Percentiles rank a stretch among this genome's conserved stretches.
phyloP scores from a whole-genome alignment of 2,113 vertebrate genomes.

The Paradoxurus hermaphroditus region DNA sequence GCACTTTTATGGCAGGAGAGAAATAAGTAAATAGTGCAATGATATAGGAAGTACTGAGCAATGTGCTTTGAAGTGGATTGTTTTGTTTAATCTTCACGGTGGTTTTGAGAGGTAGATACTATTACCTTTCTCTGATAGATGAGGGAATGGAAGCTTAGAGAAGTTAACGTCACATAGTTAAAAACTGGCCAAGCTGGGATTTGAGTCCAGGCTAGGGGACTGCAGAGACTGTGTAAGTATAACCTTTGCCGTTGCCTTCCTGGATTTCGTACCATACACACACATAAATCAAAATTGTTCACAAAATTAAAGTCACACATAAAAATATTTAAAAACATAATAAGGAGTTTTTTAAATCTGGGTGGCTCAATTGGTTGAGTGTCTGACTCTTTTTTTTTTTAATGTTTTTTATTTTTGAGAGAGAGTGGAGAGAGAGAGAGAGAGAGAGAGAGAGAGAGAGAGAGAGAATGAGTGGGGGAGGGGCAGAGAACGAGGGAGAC shows the following conservation, averaged over 20 bases:
- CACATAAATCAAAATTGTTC: neutral
- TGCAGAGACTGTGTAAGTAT: neutral
- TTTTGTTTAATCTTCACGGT: neutral
- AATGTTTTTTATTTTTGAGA: too few species aligned
- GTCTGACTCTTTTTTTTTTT: too few species aligned
- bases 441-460: too few species aligned
- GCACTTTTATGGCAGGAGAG: neutral
- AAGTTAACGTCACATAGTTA: neutral
- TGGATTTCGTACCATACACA: neutral
- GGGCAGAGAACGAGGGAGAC: too few species aligned
- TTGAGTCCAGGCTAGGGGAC: neutral
- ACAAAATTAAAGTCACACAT: slow-evolving; percentile 35
- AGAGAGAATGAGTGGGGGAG: too few species aligned
- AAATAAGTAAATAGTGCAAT: neutral
- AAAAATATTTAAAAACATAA: neutral
- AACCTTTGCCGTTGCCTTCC: neutral
- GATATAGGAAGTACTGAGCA: neutral
- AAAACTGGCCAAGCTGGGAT: neutral
- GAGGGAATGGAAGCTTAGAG: neutral
- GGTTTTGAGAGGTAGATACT: neutral
- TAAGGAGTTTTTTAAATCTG: neutral
- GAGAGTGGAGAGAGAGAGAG: too few species aligned
- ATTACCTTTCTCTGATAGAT: neutral
- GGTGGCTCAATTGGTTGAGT: too few species aligned
- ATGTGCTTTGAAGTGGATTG: neutral